These are phyloP conservation scores for Bufotes viridis DNA, from an alignment of 2,797 vertebrate genomes.

Conservation along the genomic window DNA sequence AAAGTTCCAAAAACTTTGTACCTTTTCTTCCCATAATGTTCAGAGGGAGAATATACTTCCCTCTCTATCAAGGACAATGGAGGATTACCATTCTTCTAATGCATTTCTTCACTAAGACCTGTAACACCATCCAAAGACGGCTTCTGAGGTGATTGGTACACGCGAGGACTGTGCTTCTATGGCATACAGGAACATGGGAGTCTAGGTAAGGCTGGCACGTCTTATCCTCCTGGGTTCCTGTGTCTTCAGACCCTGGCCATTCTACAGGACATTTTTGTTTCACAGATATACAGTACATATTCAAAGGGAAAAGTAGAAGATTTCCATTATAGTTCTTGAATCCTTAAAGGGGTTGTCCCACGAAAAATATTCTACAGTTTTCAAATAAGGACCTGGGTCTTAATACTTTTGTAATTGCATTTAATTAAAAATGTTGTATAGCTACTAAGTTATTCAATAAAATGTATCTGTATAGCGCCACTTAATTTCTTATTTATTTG, in stretches of 20 bases:
- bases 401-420: too few species aligned
- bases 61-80: neutral
- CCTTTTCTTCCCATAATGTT: neutral
- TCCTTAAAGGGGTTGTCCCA: too few species aligned
- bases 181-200: too few species aligned
- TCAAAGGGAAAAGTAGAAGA: too few species aligned
- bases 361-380: too few species aligned
- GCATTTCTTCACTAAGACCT: constrained; percentile 23
- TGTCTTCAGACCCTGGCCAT: neutral
- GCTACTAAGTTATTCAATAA: too few species aligned
- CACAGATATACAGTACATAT: neutral
- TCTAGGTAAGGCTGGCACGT: neutral
- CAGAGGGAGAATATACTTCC: neutral
- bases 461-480: too few species aligned
- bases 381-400: too few species aligned
- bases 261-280: neutral
- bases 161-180: neutral
- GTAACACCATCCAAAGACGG: neutral
- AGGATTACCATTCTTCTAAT: constrained; percentile 20
- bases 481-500: too few species aligned
- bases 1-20: neutral
- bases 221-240: neutral
- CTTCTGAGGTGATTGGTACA: neutral
- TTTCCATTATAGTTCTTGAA: too few species aligned
- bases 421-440: too few species aligned